A percentile compares a stretch with the other conserved stretches of the same genome.
Conservation (phyloP, 2,113 vertebrate species). For the Crotalus tigris region DNA sequence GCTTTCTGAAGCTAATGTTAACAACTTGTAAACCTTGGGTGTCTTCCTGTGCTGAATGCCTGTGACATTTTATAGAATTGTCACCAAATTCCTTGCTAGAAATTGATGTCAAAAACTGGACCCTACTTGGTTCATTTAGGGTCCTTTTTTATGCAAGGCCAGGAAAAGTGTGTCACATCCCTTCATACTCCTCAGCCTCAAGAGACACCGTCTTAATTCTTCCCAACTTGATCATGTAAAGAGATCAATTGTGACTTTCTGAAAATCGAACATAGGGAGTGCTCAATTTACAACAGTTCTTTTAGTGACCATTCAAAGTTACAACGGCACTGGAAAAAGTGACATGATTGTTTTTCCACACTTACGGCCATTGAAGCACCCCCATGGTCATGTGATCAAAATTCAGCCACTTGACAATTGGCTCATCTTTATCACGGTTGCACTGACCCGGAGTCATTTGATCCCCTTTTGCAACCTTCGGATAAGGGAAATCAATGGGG, state of each 20-base stretch:
- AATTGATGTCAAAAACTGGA: background rate
- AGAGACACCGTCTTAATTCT: background rate
- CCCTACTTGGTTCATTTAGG: background rate
- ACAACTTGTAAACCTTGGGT: background rate
- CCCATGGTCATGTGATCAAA: no score
- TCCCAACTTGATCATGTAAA: background rate
- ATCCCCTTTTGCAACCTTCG: no score
- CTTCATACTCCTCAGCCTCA: no score
- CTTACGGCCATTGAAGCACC: background rate
- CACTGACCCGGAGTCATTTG: no score
- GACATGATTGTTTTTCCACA: background rate
- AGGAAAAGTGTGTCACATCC: background rate
- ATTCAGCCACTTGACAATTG: no score
- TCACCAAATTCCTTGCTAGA: background rate
- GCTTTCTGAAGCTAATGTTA: background rate
- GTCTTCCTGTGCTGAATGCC: background rate
- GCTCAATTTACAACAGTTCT: background rate
- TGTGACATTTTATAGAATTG: background rate
- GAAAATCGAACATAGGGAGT: background rate
- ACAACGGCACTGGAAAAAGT: background rate
- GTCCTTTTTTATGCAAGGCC: background rate
- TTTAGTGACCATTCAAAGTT: background rate
- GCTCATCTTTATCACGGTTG: no score
- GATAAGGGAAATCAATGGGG: no score
- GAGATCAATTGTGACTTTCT: background rate